Percentiles rank a stretch among this genome's conserved stretches.
These are phyloP conservation scores for Cheilosia vernalis DNA, from an alignment of 2,888 invertebrate genomes.

Conservation along the genomic window DNA sequence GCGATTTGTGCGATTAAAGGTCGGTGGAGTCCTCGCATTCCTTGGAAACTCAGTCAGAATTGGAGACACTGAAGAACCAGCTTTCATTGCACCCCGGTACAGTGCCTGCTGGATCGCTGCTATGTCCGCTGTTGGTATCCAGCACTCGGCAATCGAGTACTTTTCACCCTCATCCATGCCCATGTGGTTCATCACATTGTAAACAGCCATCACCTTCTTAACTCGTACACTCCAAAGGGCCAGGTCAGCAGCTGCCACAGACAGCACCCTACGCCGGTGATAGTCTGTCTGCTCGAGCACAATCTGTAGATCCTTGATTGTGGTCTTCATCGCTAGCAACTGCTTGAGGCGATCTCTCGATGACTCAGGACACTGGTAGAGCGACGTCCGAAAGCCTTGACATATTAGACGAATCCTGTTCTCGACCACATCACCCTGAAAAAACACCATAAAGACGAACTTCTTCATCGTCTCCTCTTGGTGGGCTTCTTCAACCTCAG, in stretches of 20 bases:
- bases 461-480: slow-evolving; percentile 88
- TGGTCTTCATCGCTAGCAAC: slow-evolving; percentile 89
- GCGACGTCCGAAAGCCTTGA: slow-evolving; percentile 91
- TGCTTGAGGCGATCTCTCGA: slow-evolving; percentile 89
- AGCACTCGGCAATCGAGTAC: slow-evolving; percentile 94
- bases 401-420: slow-evolving; percentile 92
- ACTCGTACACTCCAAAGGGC: slow-evolving; percentile 90
- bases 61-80: slow-evolving; percentile 93
- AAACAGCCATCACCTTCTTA: slow-evolving; percentile 93
- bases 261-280: slow-evolving; percentile 89
- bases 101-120: slow-evolving; percentile 89
- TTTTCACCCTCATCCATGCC: slow-evolving; percentile 92
- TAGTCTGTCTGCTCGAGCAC: slow-evolving; percentile 90
- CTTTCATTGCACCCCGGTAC: slow-evolving; percentile 89
- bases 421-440: slow-evolving; percentile 91
- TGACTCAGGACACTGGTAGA: slow-evolving; percentile 93
- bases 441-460: slow-evolving; percentile 91
- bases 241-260: slow-evolving; percentile 74
- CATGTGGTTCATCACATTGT: slow-evolving; percentile 94
- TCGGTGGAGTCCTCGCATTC: slow-evolving; percentile 89
- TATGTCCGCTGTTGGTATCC: slow-evolving; percentile 90
- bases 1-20: slow-evolving; percentile 94
- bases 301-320: slow-evolving; percentile 89
- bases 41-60: slow-evolving; percentile 88
- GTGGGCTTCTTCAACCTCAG: slow-evolving; percentile 92